A percentile compares a stretch with the other conserved stretches of the same genome.
These are phyloP conservation scores for Megalops cyprinoides DNA, from an alignment of 2,797 vertebrate species.

Conservation along the genomic window DNA sequence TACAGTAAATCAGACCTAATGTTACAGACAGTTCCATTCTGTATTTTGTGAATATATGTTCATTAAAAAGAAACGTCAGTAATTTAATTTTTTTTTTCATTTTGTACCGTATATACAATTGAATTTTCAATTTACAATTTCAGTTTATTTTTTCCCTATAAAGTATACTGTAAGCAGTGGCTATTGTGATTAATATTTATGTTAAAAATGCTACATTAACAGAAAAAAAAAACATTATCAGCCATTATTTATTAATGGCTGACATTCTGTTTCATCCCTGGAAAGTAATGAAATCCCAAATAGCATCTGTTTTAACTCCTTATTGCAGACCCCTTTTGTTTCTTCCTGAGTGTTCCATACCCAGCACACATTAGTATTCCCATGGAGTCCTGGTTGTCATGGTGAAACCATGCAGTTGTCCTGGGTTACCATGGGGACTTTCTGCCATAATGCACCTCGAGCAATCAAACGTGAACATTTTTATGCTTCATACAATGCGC, in stretches of 20 bases:
- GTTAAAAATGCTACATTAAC: too few relatives aligned
- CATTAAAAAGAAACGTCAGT: too few relatives aligned
- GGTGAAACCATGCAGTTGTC: constrained; percentile 78
- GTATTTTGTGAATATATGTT: too few relatives aligned
- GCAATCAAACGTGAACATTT: constrained; percentile 48
- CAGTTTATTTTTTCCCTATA: background rate
- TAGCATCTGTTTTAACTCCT: constrained; percentile 12
- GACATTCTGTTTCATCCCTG: too few relatives aligned
- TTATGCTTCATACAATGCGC: constrained; percentile 27
- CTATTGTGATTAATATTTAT: too few relatives aligned
- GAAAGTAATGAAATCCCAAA: background rate
- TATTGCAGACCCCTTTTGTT: constrained; percentile 1
- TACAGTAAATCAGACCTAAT: too few relatives aligned
- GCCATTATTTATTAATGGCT: too few relatives aligned
- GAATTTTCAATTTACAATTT: too few relatives aligned
- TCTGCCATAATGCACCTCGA: constrained; percentile 69
- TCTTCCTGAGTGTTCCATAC: constrained; percentile 6
- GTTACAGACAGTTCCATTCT: too few relatives aligned
- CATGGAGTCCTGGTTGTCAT: constrained; percentile 76
- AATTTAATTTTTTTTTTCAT: too few relatives aligned
- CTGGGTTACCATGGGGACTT: constrained; percentile 74
- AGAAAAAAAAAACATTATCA: too few relatives aligned
- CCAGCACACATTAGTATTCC: constrained; percentile 80
- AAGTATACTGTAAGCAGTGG: background rate
- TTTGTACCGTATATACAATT: too few relatives aligned